Percentiles rank a stretch among this genome's conserved stretches.
Conservation (phyloP, 2,888 invertebrate species). For the Lepeophtheirus nordmannii region DNA sequence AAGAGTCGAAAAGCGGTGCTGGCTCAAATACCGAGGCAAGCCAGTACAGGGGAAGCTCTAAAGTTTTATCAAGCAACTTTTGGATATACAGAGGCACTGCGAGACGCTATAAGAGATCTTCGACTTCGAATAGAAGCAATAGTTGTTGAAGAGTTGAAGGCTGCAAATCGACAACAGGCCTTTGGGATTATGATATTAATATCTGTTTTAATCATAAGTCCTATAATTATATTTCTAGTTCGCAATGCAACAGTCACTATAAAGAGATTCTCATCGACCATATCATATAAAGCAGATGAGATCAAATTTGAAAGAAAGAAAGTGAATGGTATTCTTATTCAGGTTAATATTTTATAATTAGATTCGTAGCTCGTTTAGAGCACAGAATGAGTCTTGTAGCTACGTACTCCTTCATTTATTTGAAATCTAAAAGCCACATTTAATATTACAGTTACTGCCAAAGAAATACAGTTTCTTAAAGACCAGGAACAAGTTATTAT, state of each 20-base stretch:
- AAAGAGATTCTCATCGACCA: background rate
- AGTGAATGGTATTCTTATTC: too few species aligned
- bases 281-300: too few species aligned
- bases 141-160: background rate
- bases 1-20: slow-evolving; percentile 1
- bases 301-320: too few species aligned
- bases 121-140: background rate
- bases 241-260: background rate
- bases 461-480: background rate
- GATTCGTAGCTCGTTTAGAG: too few species aligned
- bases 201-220: background rate
- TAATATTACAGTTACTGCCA: too few species aligned
- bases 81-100: background rate
- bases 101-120: background rate
- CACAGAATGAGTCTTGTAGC: too few species aligned
- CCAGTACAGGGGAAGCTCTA: background rate
- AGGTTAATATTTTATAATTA: too few species aligned
- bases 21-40: background rate
- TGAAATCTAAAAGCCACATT: too few species aligned
- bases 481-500: background rate
- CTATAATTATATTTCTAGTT: slow-evolving; percentile 5
- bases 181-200: background rate
- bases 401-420: too few species aligned
- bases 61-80: slow-evolving; percentile 1
- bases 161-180: background rate